Percentiles rank a stretch among this genome's conserved stretches.
phyloP scores from a whole-genome alignment of 2,797 vertebrate species.

The Amazonetta brasiliensis region DNA sequence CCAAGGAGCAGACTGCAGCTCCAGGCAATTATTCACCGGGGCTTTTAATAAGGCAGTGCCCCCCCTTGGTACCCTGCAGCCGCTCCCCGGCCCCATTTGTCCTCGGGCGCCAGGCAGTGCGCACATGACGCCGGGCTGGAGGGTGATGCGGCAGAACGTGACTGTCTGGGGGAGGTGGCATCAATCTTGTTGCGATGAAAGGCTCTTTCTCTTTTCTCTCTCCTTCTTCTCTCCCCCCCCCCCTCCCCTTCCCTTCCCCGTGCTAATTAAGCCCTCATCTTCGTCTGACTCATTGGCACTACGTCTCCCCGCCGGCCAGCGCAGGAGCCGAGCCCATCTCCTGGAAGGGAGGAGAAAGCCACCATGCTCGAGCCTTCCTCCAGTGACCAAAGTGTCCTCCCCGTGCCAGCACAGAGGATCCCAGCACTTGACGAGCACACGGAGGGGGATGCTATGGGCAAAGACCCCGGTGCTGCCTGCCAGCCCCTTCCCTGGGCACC shows the following conservation, averaged over 20 bases:
- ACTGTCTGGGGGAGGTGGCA: slow-evolving; percentile 73
- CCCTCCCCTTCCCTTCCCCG: neutral
- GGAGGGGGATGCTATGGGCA: neutral
- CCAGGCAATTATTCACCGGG: slow-evolving; percentile 33
- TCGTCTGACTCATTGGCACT: slow-evolving; percentile 74
- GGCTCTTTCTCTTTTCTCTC: slow-evolving; percentile 51
- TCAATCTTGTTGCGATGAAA: slow-evolving; percentile 70
- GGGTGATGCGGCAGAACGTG: slow-evolving; percentile 72
- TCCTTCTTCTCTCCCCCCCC: slow-evolving; percentile 25
- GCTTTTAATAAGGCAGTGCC: slow-evolving; percentile 51
- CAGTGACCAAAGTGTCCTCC: neutral
- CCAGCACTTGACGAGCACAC: neutral
- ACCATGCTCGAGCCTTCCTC: fast-evolving
- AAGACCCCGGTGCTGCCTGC: neutral
- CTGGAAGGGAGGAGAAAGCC: neutral
- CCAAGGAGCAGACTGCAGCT: neutral
- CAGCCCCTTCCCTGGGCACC: neutral
- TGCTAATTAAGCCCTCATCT: slow-evolving; percentile 73
- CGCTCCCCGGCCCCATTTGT: slow-evolving; percentile 8
- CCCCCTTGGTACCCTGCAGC: neutral
- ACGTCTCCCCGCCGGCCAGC: slow-evolving; percentile 46
- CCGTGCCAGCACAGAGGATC: neutral
- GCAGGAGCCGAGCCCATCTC: neutral
- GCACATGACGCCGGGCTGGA: slow-evolving; percentile 46
- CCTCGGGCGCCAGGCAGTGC: neutral